Evolutionary conservation across 1,140 invertebrate species (phyloP), one percentile per base, ranked within the genome.

Genomic region (Drosophila santomea): DNA sequence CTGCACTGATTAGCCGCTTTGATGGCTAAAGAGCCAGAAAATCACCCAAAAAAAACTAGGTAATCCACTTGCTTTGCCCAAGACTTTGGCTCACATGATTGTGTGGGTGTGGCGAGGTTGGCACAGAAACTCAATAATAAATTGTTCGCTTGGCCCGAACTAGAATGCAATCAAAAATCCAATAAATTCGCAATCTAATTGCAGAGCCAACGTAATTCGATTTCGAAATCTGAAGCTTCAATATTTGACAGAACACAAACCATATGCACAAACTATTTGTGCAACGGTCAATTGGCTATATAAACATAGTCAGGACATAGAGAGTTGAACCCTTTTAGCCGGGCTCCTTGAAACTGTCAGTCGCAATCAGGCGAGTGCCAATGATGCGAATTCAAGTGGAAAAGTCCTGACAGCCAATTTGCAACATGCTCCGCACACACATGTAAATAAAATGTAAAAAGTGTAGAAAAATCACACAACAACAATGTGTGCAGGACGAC

Each of bases 311-410:
- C 73, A 32, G 59, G 11, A 39, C 5, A n/a, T 44, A 32, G 55
- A 12, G 44, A 43, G 55, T 23, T 45, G 64, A 85, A 85, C 78
- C 77, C 81, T 80, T 85, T 79, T 61, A 78, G 61, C 52, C 14
- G 25, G 32, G 32, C 52, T 80, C 43, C 83, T 85, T 74, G 73
- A 80, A 86, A 66, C 81, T 85, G 81, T 85, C 81, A 85, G n/a
- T 81, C 74, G 81, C 81, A 85, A 85, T 85, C 81, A 85, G 47
- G 58, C 60, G 76, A 76, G 80, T 72, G 82, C 74, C 82, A 74
- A 85, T 85, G 81, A 69, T 80, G 78, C 52, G 82, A 81, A 85
- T 81, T 85, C 68, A 78, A 85, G 81, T 85, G 81, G 77, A 85
- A 85, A 72, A 80, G 67, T 85, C 60, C 76, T 84, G 66, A 47